Base-by-base conservation (phyloP, 1,140 invertebrate species). In the Apis mellifera region DNA sequence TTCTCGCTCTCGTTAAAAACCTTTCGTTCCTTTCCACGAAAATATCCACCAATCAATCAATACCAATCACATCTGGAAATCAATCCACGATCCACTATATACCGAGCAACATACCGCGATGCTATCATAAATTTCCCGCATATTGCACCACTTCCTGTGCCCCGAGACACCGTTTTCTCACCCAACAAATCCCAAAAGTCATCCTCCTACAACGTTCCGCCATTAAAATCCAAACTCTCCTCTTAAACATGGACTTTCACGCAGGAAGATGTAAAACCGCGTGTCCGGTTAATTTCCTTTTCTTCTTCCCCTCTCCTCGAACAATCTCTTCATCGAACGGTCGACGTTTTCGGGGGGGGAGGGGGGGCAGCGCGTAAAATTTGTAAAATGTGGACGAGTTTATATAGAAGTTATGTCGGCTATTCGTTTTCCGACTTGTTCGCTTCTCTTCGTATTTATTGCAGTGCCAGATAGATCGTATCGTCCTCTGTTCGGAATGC, bases 401-500 rank as follows among this genome's bases (percentile, higher is more conserved):
- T 86, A n/a, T n/a, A n/a, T n/a, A 78, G 75, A 86, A 78, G 65
- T n/a, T n/a, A n/a, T 79, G 83, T 77, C 42, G 50, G 23, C 74
- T 73, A 84, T 87, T 62, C 84, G 78, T 32, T 32, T n/a, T n/a
- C n/a, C n/a, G n/a, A n/a, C 2, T 3, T 32, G 72, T 77, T 71
- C 82, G 81, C 65, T 32, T 42, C 65, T 86, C n/a, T n/a, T n/a
- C 74, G 85, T 86, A 86, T 86, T 87, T 87, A 86, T 82, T 50
- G 85, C 76, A 80, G 82, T 86, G 86, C 85, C 78, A 87, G 85
- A 87, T 80, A 86, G 86, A 87, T 87, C 65, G 82, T 86, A 87
- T 88, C 85, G 86, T 77, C 4, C 4, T 5, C 60, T 71, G 65
- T 78, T 88, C 78, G 73, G 86, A 88, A 88, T 88, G 87, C 84